Conservation (phyloP, 2,797 vertebrate genomes). For the Leptatherina wallacei region DNA sequence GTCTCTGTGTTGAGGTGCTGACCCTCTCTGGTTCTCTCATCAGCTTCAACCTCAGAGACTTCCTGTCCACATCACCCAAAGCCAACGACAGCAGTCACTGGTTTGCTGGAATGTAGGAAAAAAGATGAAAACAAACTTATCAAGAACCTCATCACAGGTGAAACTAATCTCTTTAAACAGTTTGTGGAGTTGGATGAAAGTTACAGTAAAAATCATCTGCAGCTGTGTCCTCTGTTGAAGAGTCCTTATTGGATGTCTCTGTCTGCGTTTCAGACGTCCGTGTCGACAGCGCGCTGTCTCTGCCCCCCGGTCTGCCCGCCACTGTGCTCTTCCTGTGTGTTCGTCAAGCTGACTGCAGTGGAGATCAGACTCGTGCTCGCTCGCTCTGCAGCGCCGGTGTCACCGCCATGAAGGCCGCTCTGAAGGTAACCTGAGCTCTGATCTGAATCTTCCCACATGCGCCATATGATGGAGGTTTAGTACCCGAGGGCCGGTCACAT, state of each 20-base stretch:
- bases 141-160: slow-evolving; percentile 86
- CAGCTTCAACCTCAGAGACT: slow-evolving; percentile 40
- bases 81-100: slow-evolving; percentile 47
- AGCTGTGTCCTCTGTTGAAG: background rate
- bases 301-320: slow-evolving; percentile 79
- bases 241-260: slow-evolving; percentile 23
- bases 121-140: slow-evolving; percentile 84
- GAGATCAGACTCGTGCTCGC: slow-evolving; percentile 62
- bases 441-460: background rate
- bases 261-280: slow-evolving; percentile 77
- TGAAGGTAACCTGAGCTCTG: slow-evolving; percentile 79
- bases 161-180: background rate
- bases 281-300: slow-evolving; percentile 67
- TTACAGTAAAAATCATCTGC: background rate
- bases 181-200: no score
- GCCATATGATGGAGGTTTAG: slow-evolving; percentile 44
- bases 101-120: slow-evolving; percentile 82
- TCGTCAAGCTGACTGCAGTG: slow-evolving; percentile 77
- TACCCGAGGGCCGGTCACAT: slow-evolving; percentile 26
- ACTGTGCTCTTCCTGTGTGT: slow-evolving; percentile 84
- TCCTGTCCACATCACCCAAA: slow-evolving; percentile 27
- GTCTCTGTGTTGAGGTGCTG: background rate
- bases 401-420: slow-evolving; percentile 79
- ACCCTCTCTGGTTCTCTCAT: slow-evolving; percentile 38
- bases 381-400: slow-evolving; percentile 73